Evolutionary conservation across 2,888 invertebrate genomes (phyloP).

Genomic region (Mythimna pallens): DNA sequence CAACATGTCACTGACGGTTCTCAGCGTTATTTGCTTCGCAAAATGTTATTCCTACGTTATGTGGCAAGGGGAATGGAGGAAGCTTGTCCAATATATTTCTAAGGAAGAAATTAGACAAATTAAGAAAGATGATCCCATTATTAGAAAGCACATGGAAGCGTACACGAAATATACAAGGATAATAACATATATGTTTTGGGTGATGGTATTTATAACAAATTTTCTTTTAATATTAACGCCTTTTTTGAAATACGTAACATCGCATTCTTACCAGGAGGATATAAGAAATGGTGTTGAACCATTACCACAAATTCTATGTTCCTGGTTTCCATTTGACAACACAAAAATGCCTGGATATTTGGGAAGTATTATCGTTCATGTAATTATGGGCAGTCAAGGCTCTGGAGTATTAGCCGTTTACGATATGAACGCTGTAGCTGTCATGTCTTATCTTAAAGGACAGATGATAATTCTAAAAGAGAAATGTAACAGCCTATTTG

Average conservation of each 20-base stretch:
- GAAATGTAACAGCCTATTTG: slow-evolving; percentile 74
- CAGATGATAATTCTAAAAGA: slow-evolving; percentile 75
- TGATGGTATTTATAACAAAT: slow-evolving; percentile 71
- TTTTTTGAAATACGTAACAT: slow-evolving; percentile 71
- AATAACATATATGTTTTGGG: slow-evolving; percentile 77
- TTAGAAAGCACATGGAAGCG: slow-evolving; percentile 62
- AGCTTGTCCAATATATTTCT: slow-evolving; percentile 61
- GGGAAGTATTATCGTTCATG: slow-evolving; percentile 70
- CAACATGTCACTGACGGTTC: slow-evolving; percentile 73
- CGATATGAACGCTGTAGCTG: slow-evolving; percentile 76
- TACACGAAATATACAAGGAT: slow-evolving; percentile 76
- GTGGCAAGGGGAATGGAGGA: slow-evolving; percentile 60
- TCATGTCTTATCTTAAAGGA: slow-evolving; percentile 81
- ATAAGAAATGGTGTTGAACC: slow-evolving; percentile 71
- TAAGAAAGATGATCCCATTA: slow-evolving; percentile 56
- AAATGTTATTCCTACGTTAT: slow-evolving; percentile 71
- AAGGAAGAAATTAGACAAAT: slow-evolving; percentile 71
- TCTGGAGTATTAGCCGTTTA: slow-evolving; percentile 74
- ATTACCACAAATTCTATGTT: slow-evolving; percentile 77
- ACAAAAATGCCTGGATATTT: slow-evolving; percentile 77
- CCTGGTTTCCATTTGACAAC: slow-evolving; percentile 83
- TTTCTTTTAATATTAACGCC: slow-evolving; percentile 71
- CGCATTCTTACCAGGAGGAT: slow-evolving; percentile 69
- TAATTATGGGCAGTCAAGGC: slow-evolving; percentile 72
- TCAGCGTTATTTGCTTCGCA: slow-evolving; percentile 68